Base-by-base conservation (phyloP, 2,888 invertebrate genomes). In the Caenorhabditis sp. region DNA sequence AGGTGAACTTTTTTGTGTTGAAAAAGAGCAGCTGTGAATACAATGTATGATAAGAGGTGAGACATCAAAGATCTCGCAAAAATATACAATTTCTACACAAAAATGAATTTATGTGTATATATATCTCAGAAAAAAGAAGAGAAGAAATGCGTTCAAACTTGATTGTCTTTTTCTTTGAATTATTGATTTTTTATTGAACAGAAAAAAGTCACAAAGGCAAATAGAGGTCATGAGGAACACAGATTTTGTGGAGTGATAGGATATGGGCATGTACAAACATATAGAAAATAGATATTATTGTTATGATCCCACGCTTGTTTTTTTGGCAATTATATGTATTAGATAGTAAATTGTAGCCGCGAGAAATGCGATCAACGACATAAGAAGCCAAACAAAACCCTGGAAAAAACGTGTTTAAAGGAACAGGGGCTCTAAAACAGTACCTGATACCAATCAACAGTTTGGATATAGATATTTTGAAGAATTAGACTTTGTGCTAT, bases 381-480 rank as follows among this genome's bases (percentile, higher is more conserved):
- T 83, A 14, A 84, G 73, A 49, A 84, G 64, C 84, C 84, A 84
- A 31, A 83, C 83, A 76, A 84, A 84, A 27, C 83, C 82, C 84
- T 82, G 60, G 19, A 79, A 73, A 63, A 23, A 19, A 24, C 8
- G 19, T 60, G 27, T 37, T 60, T 60, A n/a, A 26, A 24, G 14
- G 17, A 54, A 6, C 3, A 50, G 21, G 4, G 12, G 1, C 8
- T 27, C 23, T 23, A 17, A 21, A 6, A 51, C 36, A 2, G 54
- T 36, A 77, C 82, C 77, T 81, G 81, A 76, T 85, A 84, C 84
- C 84, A 85, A 43, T 85, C 82, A 1, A 85, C 81, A 0, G 84
- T 85, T 3, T 78, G 78, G 2, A 76, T 81, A 64, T 85, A 85
- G n/a, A 85, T 81, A 43, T 78, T 83, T 64, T 85, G 84, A 6